Conservation (phyloP, 1,140 invertebrate species). For the Limonius californicus region DNA sequence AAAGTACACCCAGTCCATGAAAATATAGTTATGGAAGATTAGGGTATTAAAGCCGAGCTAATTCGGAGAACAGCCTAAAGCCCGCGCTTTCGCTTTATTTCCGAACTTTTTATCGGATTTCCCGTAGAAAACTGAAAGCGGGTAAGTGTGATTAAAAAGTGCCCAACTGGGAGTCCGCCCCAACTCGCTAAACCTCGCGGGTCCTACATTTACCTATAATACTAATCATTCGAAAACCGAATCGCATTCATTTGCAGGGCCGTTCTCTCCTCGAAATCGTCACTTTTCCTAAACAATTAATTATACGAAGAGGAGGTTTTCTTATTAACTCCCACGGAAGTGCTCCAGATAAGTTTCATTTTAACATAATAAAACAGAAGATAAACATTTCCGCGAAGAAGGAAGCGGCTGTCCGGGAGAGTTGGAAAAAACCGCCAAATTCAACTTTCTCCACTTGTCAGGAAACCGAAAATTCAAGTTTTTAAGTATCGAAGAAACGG, state of each 20-base stretch:
- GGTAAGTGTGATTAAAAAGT: constrained; percentile 30
- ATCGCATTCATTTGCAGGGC: neutral
- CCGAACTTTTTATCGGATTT: constrained; percentile 27
- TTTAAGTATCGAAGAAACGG: no score
- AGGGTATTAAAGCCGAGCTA: neutral
- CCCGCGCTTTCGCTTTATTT: neutral
- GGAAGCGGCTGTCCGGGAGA: no score
- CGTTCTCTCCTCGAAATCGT: no score
- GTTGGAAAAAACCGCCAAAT: no score
- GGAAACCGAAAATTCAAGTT: no score
- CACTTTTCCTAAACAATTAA: no score
- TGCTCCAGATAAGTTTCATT: no score
- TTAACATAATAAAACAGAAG: no score
- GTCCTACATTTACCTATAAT: neutral
- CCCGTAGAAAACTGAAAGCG: constrained; percentile 27
- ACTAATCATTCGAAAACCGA: neutral
- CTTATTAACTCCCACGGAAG: no score
- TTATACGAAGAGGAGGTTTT: no score
- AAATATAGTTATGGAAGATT: constrained; percentile 1
- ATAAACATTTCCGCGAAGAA: no score
- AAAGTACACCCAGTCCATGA: neutral
- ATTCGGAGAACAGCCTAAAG: constrained; percentile 1
- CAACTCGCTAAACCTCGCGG: neutral
- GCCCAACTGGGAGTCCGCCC: constrained; percentile 19
- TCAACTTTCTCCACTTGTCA: no score